Conservation (phyloP, 1,140 invertebrate genomes). For the Vanessa atalanta region DNA sequence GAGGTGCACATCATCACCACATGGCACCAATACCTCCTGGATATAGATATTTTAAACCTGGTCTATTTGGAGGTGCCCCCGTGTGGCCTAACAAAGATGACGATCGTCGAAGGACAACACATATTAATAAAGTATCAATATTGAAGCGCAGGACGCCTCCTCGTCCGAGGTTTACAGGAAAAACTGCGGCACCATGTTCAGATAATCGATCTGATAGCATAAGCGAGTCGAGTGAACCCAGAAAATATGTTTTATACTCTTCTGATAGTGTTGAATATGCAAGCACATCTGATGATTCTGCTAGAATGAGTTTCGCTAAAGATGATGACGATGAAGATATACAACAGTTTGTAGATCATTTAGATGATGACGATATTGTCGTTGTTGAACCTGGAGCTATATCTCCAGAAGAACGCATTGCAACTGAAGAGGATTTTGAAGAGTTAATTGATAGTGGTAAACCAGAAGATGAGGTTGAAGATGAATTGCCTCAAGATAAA, state of each 20-base stretch:
- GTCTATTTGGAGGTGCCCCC: conserved; percentile 86
- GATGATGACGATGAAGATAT: conserved; percentile 75
- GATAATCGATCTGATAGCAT: conserved; percentile 55
- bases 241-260: conserved; percentile 84
- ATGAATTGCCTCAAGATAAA: conserved; percentile 56
- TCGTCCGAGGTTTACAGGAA: conserved; percentile 78
- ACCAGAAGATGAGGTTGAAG: conserved; percentile 76
- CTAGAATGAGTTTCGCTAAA: conserved; percentile 52
- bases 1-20: conserved; percentile 50
- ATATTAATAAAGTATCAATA: conserved; percentile 82
- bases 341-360: conserved; percentile 74
- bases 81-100: conserved; percentile 82
- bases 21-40: conserved; percentile 69
- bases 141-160: conserved; percentile 79
- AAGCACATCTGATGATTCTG: conserved; percentile 82
- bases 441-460: conserved; percentile 82
- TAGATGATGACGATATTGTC: conserved; percentile 83
- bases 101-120: conserved; percentile 78
- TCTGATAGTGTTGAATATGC: conserved; percentile 82
- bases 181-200: conserved; percentile 70
- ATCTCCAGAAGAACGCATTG: conserved; percentile 83
- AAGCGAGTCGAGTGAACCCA: conserved; percentile 81
- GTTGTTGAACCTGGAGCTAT: conserved; percentile 82
- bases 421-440: conserved; percentile 84
- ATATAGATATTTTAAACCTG: conserved; percentile 82